A percentile compares a stretch with the other conserved stretches of the same genome.
Conservation (phyloP, 2,113 vertebrate genomes). For the Sigmodon hispidus region DNA sequence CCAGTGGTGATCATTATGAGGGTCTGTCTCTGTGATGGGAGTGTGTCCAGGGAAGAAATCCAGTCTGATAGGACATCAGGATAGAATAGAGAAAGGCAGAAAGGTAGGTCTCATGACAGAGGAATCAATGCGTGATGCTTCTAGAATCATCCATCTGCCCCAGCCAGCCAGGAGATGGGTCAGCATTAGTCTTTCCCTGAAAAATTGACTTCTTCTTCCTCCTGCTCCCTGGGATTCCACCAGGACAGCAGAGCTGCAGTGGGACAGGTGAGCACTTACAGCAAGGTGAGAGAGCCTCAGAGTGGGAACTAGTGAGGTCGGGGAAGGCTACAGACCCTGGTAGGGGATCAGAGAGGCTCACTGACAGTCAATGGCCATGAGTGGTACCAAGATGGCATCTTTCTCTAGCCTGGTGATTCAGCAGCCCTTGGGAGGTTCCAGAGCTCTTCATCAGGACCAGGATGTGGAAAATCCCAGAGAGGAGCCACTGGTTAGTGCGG, state of each 20-base stretch:
- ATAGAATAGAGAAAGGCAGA: background rate
- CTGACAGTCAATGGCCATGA: background rate
- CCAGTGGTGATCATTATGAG: background rate
- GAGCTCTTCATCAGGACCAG: background rate
- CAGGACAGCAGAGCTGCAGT: background rate
- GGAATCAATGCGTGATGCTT: background rate
- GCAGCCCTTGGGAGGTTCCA: too few species aligned
- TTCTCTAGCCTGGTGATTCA: background rate
- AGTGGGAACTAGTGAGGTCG: rapidly evolving
- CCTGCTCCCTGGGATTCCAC: background rate
- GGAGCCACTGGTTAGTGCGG: background rate
- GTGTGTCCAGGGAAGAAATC: background rate
- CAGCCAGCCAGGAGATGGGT: background rate
- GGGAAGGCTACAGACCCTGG: too few species aligned
- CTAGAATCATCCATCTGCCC: background rate
- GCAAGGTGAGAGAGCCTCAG: background rate
- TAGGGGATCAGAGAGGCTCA: too few species aligned
- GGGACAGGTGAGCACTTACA: too few species aligned
- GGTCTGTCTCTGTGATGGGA: background rate
- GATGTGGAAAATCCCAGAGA: background rate
- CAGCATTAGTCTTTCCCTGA: background rate
- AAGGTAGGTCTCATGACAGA: background rate
- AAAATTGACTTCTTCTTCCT: background rate
- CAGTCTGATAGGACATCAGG: background rate
- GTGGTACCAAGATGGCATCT: background rate